These are phyloP conservation scores for Autographa gamma DNA, from an alignment of 2,888 invertebrate species.

Conservation along the genomic window DNA sequence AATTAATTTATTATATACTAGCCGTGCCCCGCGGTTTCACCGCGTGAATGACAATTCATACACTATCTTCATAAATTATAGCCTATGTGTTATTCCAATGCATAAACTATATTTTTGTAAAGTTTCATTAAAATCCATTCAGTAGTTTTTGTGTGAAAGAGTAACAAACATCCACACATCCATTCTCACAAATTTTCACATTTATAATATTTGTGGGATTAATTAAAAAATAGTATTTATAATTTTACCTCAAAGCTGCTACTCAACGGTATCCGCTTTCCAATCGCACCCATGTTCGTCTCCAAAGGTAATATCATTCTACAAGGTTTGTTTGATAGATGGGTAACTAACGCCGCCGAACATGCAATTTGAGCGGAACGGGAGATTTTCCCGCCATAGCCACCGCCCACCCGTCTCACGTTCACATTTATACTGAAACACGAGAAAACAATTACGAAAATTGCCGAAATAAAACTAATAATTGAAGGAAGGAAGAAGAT, in stretches of 20 bases:
- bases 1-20: no score
- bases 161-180: no score
- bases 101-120: no score
- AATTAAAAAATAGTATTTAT: not conserved
- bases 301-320: slow-evolving; percentile 90
- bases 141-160: no score
- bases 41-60: no score
- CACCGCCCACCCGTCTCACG: slow-evolving; percentile 75
- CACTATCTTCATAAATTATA: no score
- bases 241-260: slow-evolving; percentile 85
- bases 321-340: slow-evolving; percentile 90
- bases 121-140: no score
- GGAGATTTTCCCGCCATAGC: slow-evolving; percentile 93
- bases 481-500: slow-evolving; percentile 5
- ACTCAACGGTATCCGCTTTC: slow-evolving; percentile 86
- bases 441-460: slow-evolving; percentile 2
- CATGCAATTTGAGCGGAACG: slow-evolving; percentile 86
- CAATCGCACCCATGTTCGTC: slow-evolving; percentile 89
- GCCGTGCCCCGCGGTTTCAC: no score
- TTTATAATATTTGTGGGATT: no score
- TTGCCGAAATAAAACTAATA: not conserved
- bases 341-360: slow-evolving; percentile 79
- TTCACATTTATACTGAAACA: slow-evolving; percentile 90
- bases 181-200: no score
- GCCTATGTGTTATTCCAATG: no score